Evolutionary conservation across 2,113 vertebrate species (phyloP).

Genomic region (Fulmarus glacialis): DNA sequence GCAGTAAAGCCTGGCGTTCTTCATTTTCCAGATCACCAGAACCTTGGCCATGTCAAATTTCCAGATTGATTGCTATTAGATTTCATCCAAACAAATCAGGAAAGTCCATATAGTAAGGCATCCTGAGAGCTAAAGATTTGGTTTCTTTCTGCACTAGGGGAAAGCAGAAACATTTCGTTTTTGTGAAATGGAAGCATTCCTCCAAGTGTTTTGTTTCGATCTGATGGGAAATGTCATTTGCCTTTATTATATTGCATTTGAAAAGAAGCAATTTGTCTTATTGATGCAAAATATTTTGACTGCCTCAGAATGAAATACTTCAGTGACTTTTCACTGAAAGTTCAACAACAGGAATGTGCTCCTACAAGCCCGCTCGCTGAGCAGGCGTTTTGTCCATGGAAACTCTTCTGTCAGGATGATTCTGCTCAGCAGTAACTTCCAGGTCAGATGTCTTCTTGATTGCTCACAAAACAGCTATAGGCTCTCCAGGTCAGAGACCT

Average conservation of each 20-base stretch:
- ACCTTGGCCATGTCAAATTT: background rate
- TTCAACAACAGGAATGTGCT: background rate
- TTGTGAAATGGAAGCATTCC: background rate
- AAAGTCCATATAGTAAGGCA: background rate
- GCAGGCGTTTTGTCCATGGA: background rate
- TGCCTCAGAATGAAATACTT: background rate
- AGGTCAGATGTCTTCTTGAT: background rate
- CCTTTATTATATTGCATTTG: background rate
- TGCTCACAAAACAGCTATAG: background rate
- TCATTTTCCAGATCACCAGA: background rate
- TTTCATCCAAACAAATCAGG: background rate
- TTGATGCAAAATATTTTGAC: constrained; percentile 21
- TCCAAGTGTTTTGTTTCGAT: background rate
- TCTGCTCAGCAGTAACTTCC: background rate
- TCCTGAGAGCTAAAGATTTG: background rate
- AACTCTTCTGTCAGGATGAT: background rate
- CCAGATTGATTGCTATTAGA: background rate
- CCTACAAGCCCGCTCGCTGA: background rate
- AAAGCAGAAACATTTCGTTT: background rate
- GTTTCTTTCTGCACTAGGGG: background rate
- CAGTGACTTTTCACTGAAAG: background rate
- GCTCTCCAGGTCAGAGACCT: background rate
- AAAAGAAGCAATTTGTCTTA: background rate
- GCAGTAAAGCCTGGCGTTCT: background rate
- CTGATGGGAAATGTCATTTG: constrained; percentile 9